These are phyloP conservation scores for Castor canadensis DNA, from an alignment of 2,113 vertebrate species.

Conservation along the genomic window DNA sequence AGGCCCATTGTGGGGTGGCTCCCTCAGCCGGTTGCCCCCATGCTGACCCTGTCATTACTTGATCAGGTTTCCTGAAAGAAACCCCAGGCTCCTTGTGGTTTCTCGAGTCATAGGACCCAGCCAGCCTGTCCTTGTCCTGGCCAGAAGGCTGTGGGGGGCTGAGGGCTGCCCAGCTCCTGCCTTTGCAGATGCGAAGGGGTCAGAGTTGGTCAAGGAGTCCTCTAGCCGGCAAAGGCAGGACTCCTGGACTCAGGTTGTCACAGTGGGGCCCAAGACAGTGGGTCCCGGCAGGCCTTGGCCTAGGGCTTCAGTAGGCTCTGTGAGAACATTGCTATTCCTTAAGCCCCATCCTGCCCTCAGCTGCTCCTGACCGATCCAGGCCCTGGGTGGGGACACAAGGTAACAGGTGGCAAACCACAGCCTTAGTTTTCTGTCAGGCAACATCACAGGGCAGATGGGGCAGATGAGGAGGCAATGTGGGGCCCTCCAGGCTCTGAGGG, in stretches of 20 bases:
- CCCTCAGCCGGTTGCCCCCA: background rate
- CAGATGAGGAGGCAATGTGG: background rate
- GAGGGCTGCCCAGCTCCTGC: background rate
- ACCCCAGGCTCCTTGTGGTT: constrained; percentile 69
- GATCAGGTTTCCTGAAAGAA: constrained; percentile 60
- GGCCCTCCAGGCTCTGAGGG: background rate
- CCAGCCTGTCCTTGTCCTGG: constrained; percentile 11
- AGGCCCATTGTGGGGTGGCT: background rate
- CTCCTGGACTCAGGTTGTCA: background rate
- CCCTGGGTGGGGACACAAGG: background rate
- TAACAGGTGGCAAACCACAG: background rate
- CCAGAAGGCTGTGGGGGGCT: background rate
- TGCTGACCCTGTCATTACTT: constrained; percentile 69
- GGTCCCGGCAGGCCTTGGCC: background rate
- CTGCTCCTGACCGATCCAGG: background rate
- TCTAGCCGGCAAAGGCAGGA: background rate
- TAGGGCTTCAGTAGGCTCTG: background rate
- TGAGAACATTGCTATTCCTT: no score
- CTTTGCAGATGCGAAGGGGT: background rate
- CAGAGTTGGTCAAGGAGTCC: background rate
- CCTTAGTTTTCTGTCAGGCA: background rate
- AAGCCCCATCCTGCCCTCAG: accelerated
- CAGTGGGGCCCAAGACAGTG: background rate
- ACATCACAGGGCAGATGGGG: background rate
- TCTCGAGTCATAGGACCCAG: constrained; percentile 56